These are phyloP conservation scores for Eurypyga helias DNA, from an alignment of 2,113 vertebrate species.

Conservation along the genomic window DNA sequence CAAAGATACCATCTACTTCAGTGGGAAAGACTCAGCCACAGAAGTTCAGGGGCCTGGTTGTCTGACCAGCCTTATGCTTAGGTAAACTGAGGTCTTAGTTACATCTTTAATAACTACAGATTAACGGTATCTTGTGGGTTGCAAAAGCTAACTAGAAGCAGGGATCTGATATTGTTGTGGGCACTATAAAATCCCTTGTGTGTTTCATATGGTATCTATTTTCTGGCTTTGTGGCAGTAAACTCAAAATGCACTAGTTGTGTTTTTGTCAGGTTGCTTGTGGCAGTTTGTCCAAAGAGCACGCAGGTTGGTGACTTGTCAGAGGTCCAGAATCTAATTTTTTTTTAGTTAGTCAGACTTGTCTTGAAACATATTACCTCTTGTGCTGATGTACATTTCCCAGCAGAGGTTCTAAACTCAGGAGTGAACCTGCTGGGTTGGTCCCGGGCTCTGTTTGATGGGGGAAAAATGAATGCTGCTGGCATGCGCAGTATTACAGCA, in stretches of 20 bases:
- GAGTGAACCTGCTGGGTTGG: neutral
- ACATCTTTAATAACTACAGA: neutral
- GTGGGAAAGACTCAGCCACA: neutral
- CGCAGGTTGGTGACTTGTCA: neutral
- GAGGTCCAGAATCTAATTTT: neutral
- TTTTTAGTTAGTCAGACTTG: neutral
- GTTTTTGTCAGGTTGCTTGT: neutral
- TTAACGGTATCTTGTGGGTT: neutral
- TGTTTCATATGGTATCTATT: neutral
- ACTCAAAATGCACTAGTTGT: neutral
- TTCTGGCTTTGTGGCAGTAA: neutral
- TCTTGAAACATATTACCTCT: neutral
- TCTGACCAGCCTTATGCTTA: neutral
- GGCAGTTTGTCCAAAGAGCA: neutral
- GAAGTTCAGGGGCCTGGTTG: neutral
- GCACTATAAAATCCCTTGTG: neutral
- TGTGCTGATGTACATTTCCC: neutral
- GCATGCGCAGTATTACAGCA: neutral
- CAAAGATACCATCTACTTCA: neutral
- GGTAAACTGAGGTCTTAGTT: neutral
- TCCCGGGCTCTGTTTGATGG: neutral
- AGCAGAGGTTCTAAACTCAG: neutral
- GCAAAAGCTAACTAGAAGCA: neutral
- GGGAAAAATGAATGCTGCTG: neutral
- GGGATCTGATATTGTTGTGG: neutral